Evolutionary conservation across 2,113 vertebrate species (phyloP), one percentile per base, ranked within the genome.

Genomic region (Poeciliopsis retropinna): DNA sequence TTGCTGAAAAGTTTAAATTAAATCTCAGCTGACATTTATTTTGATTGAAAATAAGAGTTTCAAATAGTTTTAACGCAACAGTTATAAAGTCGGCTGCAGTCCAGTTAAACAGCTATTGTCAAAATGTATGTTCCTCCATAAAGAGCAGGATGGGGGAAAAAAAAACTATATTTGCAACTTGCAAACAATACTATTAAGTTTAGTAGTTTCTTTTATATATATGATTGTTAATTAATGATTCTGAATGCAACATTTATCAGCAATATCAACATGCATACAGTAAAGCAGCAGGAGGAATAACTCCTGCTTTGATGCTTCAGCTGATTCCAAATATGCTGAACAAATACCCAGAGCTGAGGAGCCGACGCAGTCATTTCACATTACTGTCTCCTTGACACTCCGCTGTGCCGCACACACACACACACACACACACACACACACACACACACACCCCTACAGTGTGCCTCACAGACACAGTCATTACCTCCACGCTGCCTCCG

Each of bases 271-370:
- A 17, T n/a, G 17, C 3, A 57, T 10, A 25, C 17, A 25, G 25
- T n/a, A 57, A 22, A 22, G 47, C 47, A 22, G 47, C 47, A 17
- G 15, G 47, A 19, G 47, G 47, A 51, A 51, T 51, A 51, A 51
- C 1, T 51, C 5, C 19, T 51, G 72, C 66, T 28, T 12, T 47
- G 82, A 41, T 15, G 13, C 92, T 84, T 94, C 94, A 95, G 95
- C 95, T 95, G 95, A 97, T 95, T 95, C 95, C 79, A 94, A 95
- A 96, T 95, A 95, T 94, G 95, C 96, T 97, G 96, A 97, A 97
- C 96, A 97, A 98, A 98, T 96, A 97, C 96, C 89, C 84, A 94
- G 95, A 96, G 96, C 95, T 78, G 86, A 97, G 95, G 94, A 96
- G 95, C 95, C 94, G 94, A 94, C 94, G 89, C 93, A 95, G 96